Base-by-base conservation (phyloP, 2,113 vertebrate genomes). In the Rhynchomys soricoides region DNA sequence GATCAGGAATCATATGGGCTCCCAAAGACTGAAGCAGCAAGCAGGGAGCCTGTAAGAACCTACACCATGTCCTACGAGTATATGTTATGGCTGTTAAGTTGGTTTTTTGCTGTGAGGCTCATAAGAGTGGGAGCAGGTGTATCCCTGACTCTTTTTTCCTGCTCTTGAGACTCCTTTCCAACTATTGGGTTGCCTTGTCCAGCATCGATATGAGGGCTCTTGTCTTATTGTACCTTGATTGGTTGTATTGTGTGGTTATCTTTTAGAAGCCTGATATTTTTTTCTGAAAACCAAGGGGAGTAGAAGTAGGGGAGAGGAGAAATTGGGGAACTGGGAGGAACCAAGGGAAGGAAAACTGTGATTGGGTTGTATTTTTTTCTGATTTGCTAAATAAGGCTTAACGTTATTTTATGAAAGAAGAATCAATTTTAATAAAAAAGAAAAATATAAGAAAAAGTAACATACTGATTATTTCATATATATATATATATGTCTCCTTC, bases 361-460 rank as follows among this genome's bases (percentile, higher is more conserved):
- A 43, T 74, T 74, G 73, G 40, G 19, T 26, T 45, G 10, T 45
- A 74, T 45, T n/a, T n/a, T n/a, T n/a, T n/a, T n/a, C n/a, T n/a
- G n/a, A n/a, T n/a, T n/a, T n/a, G n/a, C n/a, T n/a, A n/a, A n/a
- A n/a, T n/a, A n/a, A n/a, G n/a, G n/a, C n/a, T n/a, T n/a, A n/a
- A n/a, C n/a, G n/a, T n/a, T n/a, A n/a, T n/a, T 45, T 13, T 24
- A 45, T 74, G 11, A 43, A 9, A 22, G 19, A 43, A 43, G 8
- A 43, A 24, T 24, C 22, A 45, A 45, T 75, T 75, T 75, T 75
- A 75, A 75, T 21, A 74, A 43, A 21, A 24, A 43, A 12, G n/a
- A 22, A 45, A 48, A 75, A 75, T 16, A 5, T 85, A 94, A 98
- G 95, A 34, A 97, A 10, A 96, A 92, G 87, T 71, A 95, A 81